These are phyloP conservation scores for Trissolcus japonicus DNA, from an alignment of 2,888 invertebrate genomes.

Conservation along the genomic window DNA sequence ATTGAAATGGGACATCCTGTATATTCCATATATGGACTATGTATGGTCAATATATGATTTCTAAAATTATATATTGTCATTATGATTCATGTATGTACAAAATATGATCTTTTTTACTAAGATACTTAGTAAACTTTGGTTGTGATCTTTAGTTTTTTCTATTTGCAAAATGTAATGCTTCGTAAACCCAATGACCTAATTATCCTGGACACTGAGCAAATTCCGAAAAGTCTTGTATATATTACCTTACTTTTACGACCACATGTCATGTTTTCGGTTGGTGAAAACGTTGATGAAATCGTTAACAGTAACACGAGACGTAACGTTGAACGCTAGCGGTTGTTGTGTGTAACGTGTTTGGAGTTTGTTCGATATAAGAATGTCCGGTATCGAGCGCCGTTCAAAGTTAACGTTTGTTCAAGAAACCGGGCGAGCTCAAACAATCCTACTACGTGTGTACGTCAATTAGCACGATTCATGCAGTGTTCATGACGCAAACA, in stretches of 20 bases:
- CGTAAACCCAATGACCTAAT: no score
- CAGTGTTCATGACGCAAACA: conserved; percentile 64
- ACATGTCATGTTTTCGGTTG: conserved; percentile 4
- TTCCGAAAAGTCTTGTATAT: conserved; percentile 5
- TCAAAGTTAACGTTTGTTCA: conserved; percentile 65
- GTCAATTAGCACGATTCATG: conserved; percentile 69
- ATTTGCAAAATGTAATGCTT: no score
- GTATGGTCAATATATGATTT: no score
- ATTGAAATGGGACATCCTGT: no score
- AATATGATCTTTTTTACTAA: no score
- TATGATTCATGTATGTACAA: no score
- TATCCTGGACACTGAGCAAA: conserved; percentile 6
- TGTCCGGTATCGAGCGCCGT: conserved; percentile 60
- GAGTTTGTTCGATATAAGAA: conserved; percentile 46
- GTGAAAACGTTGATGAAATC: conserved; percentile 29
- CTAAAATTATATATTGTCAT: no score
- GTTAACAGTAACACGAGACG: conserved; percentile 36
- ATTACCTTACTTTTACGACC: conserved; percentile 23
- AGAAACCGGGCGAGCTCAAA: conserved; percentile 36
- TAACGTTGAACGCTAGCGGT: conserved; percentile 9
- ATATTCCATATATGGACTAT: no score
- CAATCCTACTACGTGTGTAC: conserved; percentile 34
- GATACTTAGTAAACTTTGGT: no score
- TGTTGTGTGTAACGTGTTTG: conserved; percentile 32
- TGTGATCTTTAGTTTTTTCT: no score